Evolutionary conservation across 2,113 vertebrate species (phyloP).

Genomic region (Lampris megalopsis): DNA sequence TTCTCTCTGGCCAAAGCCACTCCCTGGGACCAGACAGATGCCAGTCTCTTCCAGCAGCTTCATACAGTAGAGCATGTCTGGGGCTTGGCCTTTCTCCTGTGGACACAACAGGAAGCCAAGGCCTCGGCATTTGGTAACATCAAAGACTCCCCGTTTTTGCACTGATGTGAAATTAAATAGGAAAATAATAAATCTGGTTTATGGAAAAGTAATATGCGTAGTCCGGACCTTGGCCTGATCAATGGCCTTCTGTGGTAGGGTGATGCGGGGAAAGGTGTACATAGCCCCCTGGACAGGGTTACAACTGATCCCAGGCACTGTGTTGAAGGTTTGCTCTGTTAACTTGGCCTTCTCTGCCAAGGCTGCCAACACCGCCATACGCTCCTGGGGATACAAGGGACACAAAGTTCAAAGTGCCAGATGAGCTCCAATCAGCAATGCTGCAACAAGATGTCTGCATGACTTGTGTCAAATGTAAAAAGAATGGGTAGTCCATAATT

Average conservation of each 20-base stretch:
- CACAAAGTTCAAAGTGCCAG: not conserved
- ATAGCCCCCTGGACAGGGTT: slow-evolving; percentile 96
- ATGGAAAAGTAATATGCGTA: not conserved
- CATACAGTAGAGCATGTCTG: slow-evolving; percentile 94
- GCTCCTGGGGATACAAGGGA: slow-evolving; percentile 82
- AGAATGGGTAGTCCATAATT: too few relatives aligned
- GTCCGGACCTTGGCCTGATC: slow-evolving; percentile 84
- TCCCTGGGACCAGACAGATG: slow-evolving; percentile 93
- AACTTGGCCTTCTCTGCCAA: slow-evolving; percentile 88
- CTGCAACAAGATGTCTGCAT: not conserved
- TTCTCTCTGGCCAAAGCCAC: slow-evolving; percentile 91
- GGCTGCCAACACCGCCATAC: slow-evolving; percentile 75
- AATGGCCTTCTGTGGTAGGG: slow-evolving; percentile 84
- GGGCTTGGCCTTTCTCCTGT: slow-evolving; percentile 82
- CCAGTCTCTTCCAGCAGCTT: slow-evolving; percentile 91
- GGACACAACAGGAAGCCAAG: not conserved
- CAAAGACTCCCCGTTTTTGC: not conserved
- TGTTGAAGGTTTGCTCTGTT: slow-evolving; percentile 87
- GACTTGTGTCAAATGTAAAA: not conserved
- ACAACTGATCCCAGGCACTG: slow-evolving; percentile 86
- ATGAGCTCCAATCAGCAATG: not conserved
- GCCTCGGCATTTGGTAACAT: not conserved
- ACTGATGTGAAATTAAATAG: too few relatives aligned
- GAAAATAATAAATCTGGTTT: too few relatives aligned
- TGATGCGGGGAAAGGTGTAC: slow-evolving; percentile 90